Evolutionary conservation across 2,888 invertebrate species (phyloP).

Genomic region (Polietes domitor): DNA sequence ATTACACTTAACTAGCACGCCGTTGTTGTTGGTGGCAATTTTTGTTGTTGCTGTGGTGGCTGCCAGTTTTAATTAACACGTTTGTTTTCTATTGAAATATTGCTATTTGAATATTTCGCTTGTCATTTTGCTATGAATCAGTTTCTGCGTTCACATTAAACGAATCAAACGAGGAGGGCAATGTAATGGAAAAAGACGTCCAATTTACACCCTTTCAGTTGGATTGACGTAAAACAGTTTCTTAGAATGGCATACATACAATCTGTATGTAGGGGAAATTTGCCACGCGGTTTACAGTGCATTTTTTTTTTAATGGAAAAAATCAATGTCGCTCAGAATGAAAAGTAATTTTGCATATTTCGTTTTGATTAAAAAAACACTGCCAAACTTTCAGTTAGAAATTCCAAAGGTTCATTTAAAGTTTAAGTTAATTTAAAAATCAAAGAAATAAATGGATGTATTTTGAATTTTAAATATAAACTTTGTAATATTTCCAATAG

Average conservation of each 20-base stretch:
- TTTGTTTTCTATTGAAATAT: conserved; percentile 10
- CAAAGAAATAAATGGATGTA: no score
- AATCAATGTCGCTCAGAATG: no score
- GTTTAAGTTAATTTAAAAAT: no score
- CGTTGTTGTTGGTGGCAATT: not conserved
- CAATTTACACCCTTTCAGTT: not conserved
- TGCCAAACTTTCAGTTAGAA: no score
- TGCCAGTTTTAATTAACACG: conserved; percentile 11
- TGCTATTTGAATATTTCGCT: not conserved
- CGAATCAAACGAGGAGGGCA: not conserved
- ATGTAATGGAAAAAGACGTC: not conserved
- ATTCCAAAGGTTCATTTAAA: no score
- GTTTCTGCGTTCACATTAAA: not conserved
- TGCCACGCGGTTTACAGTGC: not conserved
- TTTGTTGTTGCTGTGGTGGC: not conserved
- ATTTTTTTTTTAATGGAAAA: no score
- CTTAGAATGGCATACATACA: not conserved
- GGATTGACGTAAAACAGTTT: not conserved
- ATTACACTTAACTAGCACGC: not conserved
- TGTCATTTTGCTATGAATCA: not conserved
- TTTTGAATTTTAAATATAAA: no score
- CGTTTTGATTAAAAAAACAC: no score
- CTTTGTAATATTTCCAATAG: no score
- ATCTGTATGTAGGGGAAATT: not conserved
- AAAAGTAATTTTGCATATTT: no score